phyloP scores from a whole-genome alignment of 1,140 invertebrate species.

The Danaus plexippus region DNA sequence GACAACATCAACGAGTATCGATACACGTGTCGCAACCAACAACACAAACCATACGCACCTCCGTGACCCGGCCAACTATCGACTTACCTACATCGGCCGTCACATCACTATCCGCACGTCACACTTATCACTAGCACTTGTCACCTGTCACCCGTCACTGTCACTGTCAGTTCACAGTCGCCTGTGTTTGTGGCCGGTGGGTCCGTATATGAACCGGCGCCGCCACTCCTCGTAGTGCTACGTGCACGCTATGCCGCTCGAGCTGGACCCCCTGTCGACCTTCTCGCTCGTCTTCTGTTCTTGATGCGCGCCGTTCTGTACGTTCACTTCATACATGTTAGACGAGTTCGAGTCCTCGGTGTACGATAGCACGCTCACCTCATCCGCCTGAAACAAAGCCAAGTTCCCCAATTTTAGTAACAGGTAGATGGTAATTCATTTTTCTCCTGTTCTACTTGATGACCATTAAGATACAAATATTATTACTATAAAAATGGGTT shows the following conservation, averaged over 20 bases:
- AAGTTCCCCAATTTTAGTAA: too few species aligned
- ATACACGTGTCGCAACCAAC: too few species aligned
- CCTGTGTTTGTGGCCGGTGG: constrained; percentile 26
- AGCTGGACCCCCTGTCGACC: constrained; percentile 28
- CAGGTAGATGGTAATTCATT: too few species aligned
- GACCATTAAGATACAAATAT: too few species aligned
- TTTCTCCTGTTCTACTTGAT: too few species aligned
- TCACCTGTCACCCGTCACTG: constrained; percentile 8
- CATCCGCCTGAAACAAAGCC: constrained; percentile 43
- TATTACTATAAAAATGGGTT: too few species aligned
- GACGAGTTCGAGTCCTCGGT: constrained; percentile 68
- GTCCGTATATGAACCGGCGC: constrained; percentile 56
- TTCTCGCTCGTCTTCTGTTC: constrained; percentile 22
- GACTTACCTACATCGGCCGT: constrained; percentile 9
- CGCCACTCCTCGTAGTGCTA: constrained; percentile 65
- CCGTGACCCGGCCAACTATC: not conserved
- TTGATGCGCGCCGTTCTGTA: constrained; percentile 33
- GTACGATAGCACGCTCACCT: constrained; percentile 58
- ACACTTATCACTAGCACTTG: constrained; percentile 4
- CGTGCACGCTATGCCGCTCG: constrained; percentile 53
- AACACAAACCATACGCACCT: too few species aligned
- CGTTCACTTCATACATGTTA: constrained; percentile 51
- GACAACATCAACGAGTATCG: constrained; percentile 22
- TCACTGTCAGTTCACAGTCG: constrained; percentile 19
- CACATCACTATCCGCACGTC: constrained; percentile 8